Base-by-base conservation (phyloP, 1,140 invertebrate genomes). In the Rhysida immarginata region DNA sequence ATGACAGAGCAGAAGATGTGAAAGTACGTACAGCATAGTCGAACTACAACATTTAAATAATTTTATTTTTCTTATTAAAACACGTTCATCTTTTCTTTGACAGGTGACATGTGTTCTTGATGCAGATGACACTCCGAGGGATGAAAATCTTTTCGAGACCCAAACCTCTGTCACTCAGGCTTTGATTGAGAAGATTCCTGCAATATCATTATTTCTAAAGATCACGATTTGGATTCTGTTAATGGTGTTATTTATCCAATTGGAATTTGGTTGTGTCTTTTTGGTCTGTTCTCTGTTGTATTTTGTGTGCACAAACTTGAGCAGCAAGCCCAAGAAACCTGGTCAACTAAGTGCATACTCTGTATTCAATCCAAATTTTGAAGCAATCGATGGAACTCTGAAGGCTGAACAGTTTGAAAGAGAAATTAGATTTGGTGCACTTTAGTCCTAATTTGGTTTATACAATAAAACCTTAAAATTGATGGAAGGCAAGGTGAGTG, bases 311-410 rank as follows among this genome's bases (percentile, higher is more conserved):
- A 71, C 80, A 0, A 96, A 92, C 67, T 92, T 89, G 29, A 71
- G 87, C 46, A 84, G 83, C 2, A 72, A 76, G 8, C 77, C 78
- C 20, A 85, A 77, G 66, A 79, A 75, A 54, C 69, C 60, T 14
- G 81, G 81, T 29, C 87, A 93, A 77, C 68, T 86, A 0, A 96
- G 90, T 73, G 93, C 95, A 0, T 99, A 98, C 69, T 98, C 93
- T 54, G 94, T 98, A 0, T 98, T 98, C 67, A 98, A 99, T 78
- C 82, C 84, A 59, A 82, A 94, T 64, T 98, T 87, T 74, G 78
- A 89, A 67, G 79, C 86, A 52, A 86, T 98, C 58, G 83, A 94
- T 62, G 95, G 95, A 16, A 91, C 93, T 1, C 72, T 97, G 1
- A 92, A 87, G 58, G 85, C 91, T n/a, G 90, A 96, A 68, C 88